phyloP scores from a whole-genome alignment of 2,113 vertebrate species.

The Fregata magnificens region DNA sequence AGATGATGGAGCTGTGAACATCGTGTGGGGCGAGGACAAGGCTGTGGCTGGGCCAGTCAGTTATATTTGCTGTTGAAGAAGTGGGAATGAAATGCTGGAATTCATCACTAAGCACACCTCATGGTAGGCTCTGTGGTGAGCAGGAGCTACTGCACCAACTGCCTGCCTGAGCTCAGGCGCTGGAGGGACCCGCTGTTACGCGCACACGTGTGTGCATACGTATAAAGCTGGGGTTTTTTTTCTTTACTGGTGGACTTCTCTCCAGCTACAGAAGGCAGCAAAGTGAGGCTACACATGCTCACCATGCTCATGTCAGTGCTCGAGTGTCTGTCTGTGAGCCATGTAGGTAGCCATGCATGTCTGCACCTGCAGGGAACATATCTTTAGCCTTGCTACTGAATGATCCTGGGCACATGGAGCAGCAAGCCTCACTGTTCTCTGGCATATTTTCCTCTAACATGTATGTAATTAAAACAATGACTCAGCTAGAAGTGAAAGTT shows the following conservation, averaged over 20 bases:
- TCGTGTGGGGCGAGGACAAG: too few relatives aligned
- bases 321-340: background rate
- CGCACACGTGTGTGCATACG: too few relatives aligned
- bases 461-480: slow-evolving; percentile 14
- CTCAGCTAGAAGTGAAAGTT: slow-evolving; percentile 52
- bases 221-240: too few relatives aligned
- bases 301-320: background rate
- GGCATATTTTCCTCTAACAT: background rate
- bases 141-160: background rate
- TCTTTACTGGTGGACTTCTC: too few relatives aligned
- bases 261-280: background rate
- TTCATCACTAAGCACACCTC: too few relatives aligned
- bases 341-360: rapidly evolving
- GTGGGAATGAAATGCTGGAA: rapidly evolving
- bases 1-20: too few relatives aligned
- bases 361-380: background rate
- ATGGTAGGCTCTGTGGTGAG: rapidly evolving
- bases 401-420: background rate
- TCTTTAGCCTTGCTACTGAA: background rate
- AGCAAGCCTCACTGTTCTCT: too few relatives aligned
- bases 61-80: background rate
- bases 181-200: too few relatives aligned
- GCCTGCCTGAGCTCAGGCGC: too few relatives aligned
- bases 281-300: too few relatives aligned
- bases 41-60: background rate